Evolutionary conservation across 2,797 vertebrate genomes (phyloP).

Genomic region (Picus viridis): DNA sequence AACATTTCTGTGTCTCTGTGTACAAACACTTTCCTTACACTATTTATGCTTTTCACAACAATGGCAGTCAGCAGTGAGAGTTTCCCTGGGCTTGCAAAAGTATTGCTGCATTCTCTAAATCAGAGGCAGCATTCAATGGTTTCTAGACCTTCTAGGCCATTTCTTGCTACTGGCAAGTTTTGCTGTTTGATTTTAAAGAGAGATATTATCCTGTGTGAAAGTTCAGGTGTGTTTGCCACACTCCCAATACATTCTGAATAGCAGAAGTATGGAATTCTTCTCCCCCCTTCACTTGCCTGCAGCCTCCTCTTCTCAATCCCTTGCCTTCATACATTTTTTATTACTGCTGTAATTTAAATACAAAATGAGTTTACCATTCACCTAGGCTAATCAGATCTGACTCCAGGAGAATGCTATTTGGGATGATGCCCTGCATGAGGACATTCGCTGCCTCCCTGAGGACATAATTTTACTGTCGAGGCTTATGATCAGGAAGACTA

Average conservation of each 20-base stretch:
- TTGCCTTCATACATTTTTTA: slow-evolving; percentile 24
- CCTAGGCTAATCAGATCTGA: slow-evolving; percentile 61
- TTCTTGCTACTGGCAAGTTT: neutral
- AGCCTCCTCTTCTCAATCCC: neutral
- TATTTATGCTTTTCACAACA: neutral
- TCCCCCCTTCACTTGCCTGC: neutral
- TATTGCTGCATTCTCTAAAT: neutral
- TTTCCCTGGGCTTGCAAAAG: neutral
- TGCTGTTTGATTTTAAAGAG: neutral
- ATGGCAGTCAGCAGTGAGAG: neutral
- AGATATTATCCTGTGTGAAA: neutral
- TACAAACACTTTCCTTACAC: neutral
- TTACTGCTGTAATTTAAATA: slow-evolving; percentile 40
- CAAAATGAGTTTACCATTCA: slow-evolving; percentile 43
- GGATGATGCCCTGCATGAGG: slow-evolving; percentile 38
- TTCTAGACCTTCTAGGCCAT: neutral
- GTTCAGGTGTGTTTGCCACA: neutral
- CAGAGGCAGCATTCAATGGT: neutral
- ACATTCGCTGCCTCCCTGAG: slow-evolving; percentile 22
- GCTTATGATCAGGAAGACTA: slow-evolving; percentile 19
- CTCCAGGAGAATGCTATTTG: slow-evolving; percentile 47
- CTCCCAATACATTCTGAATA: neutral
- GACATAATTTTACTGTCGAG: slow-evolving; percentile 42
- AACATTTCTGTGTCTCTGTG: neutral
- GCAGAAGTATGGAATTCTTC: neutral